These are phyloP conservation scores for Phalacrocorax carbo DNA, from an alignment of 2,113 vertebrate species.

Conservation along the genomic window DNA sequence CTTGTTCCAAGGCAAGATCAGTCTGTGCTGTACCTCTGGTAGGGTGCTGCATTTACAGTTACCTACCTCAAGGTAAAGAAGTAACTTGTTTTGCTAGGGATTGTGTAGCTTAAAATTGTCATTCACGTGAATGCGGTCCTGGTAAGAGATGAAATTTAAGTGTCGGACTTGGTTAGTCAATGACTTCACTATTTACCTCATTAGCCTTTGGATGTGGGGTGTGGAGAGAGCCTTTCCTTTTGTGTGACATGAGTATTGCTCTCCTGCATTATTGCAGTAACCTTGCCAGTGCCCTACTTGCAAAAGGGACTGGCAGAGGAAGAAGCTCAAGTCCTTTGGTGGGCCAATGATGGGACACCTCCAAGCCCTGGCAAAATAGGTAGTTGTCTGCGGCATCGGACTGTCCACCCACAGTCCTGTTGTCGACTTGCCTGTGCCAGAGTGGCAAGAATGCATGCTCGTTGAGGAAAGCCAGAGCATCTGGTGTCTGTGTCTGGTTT, in stretches of 20 bases:
- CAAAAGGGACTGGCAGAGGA: background rate
- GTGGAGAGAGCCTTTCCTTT: background rate
- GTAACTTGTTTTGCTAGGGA: conserved; percentile 19
- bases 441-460: rapidly evolving
- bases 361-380: background rate
- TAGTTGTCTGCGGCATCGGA: background rate
- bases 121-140: background rate
- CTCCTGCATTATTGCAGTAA: background rate
- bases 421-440: background rate
- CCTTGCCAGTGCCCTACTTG: background rate
- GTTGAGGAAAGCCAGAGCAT: background rate
- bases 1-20: background rate
- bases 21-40: background rate
- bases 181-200: background rate
- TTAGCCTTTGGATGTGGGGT: background rate
- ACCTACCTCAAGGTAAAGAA: conserved; percentile 14
- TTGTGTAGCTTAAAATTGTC: background rate
- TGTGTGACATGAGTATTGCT: background rate
- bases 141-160: background rate
- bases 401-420: background rate
- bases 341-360: background rate
- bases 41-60: conserved; percentile 12
- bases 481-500: background rate
- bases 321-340: background rate
- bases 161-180: background rate